phyloP scores from a whole-genome alignment of 1,140 invertebrate genomes.

The Homarus americanus region DNA sequence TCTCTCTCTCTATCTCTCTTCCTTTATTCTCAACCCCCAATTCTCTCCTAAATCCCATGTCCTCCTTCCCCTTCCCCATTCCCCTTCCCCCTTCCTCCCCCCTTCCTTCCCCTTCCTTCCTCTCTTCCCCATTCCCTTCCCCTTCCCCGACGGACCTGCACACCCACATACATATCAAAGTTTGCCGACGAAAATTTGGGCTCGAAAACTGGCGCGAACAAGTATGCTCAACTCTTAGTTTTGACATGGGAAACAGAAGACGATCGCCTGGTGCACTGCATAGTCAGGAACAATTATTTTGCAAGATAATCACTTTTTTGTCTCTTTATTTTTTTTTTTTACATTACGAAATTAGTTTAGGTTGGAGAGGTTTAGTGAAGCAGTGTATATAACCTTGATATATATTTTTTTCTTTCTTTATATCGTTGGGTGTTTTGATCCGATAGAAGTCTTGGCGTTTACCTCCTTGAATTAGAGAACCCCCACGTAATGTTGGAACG shows the following conservation, averaged over 20 bases:
- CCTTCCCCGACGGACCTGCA: not conserved
- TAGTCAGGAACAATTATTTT: no score
- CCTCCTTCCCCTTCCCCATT: not conserved
- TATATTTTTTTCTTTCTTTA: no score
- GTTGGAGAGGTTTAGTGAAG: no score
- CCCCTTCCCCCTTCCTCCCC: not conserved
- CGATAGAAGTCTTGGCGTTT: not conserved
- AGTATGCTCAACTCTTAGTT: conserved; percentile 43
- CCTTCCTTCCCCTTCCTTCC: not conserved
- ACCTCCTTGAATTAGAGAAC: conserved; percentile 12
- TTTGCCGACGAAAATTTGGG: conserved; percentile 9
- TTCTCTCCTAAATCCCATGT: no score
- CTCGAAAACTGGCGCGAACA: conserved; percentile 42
- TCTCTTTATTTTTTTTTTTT: no score
- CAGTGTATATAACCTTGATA: no score
- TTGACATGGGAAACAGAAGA: conserved; percentile 62
- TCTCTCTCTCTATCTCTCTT: conserved; percentile 27
- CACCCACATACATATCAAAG: not conserved
- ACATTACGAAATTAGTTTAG: no score
- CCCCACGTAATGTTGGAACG: conserved; percentile 35
- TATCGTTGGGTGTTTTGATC: not conserved
- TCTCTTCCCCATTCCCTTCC: not conserved
- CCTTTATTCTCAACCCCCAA: not conserved
- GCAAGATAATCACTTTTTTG: no score
- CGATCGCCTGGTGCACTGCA: conserved; percentile 46